phyloP scores from a whole-genome alignment of 2,888 invertebrate species.

The Lampropteryx suffumata region DNA sequence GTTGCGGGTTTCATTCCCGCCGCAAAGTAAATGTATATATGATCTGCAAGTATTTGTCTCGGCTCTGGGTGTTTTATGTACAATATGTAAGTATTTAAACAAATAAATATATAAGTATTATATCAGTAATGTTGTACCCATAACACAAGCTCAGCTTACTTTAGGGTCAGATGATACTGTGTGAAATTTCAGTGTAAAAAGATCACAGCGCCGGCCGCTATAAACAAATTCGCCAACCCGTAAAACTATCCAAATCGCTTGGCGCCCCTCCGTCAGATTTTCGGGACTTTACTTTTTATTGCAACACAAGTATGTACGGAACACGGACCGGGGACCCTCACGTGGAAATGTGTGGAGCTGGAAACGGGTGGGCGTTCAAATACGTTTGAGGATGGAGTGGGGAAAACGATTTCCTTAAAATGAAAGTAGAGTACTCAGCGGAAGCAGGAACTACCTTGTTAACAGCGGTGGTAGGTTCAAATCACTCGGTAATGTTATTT shows the following conservation, averaged over 20 bases:
- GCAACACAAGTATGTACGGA: conserved; percentile 17
- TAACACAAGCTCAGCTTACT: too few relatives aligned
- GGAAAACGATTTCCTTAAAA: conserved; percentile 1
- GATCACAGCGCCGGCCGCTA: conserved; percentile 22
- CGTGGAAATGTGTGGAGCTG: conserved; percentile 1
- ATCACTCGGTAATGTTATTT: neutral
- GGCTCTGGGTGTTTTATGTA: too few relatives aligned
- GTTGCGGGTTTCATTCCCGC: too few relatives aligned
- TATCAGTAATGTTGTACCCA: too few relatives aligned
- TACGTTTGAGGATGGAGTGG: neutral
- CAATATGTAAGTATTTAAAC: too few relatives aligned
- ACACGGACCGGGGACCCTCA: neutral
- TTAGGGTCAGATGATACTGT: too few relatives aligned
- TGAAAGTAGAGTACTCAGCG: neutral
- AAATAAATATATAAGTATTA: too few relatives aligned
- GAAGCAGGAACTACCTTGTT: neutral
- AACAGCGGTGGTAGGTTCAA: neutral
- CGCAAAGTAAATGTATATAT: too few relatives aligned
- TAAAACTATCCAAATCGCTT: conserved; percentile 40
- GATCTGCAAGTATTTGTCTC: too few relatives aligned
- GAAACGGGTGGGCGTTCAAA: conserved; percentile 9
- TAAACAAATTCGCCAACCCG: conserved; percentile 51
- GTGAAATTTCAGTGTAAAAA: too few relatives aligned
- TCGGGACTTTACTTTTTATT: conserved; percentile 30
- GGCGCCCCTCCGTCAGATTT: conserved; percentile 24